Conservation (phyloP, 2,113 vertebrate species). For the Hepsetus odoe region DNA sequence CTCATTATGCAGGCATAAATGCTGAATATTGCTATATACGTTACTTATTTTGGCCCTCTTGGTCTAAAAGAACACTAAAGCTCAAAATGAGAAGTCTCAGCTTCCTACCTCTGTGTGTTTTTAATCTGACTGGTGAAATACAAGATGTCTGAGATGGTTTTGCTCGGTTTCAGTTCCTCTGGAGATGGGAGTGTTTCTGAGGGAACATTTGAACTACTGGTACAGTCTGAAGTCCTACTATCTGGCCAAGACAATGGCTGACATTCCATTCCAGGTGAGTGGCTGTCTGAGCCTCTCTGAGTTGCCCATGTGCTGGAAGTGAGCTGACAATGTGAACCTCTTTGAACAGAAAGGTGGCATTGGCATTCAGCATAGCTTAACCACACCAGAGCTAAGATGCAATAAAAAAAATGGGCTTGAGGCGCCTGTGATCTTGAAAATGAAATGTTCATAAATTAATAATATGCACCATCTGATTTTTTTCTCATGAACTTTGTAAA, state of each 20-base stretch:
- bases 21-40: no score
- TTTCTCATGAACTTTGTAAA: slow-evolving; percentile 3
- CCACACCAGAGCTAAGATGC: not conserved
- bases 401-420: not conserved
- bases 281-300: slow-evolving; percentile 7
- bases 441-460: not conserved
- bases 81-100: not conserved
- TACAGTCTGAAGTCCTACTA: slow-evolving; percentile 97
- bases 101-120: not conserved
- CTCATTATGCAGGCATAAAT: no score
- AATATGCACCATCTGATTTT: not conserved
- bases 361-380: not conserved
- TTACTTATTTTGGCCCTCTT: no score
- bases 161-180: slow-evolving; percentile 82
- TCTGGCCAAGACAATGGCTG: slow-evolving; percentile 95
- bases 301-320: not conserved
- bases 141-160: not conserved
- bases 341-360: slow-evolving; percentile 3
- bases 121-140: slow-evolving; percentile 12
- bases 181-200: slow-evolving; percentile 94
- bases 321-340: not conserved
- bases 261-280: slow-evolving; percentile 94
- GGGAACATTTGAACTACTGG: slow-evolving; percentile 98
- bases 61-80: no score
- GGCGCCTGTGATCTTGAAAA: not conserved